Conservation (phyloP, 2,888 invertebrate genomes). For the Euspilapteryx auroguttella region DNA sequence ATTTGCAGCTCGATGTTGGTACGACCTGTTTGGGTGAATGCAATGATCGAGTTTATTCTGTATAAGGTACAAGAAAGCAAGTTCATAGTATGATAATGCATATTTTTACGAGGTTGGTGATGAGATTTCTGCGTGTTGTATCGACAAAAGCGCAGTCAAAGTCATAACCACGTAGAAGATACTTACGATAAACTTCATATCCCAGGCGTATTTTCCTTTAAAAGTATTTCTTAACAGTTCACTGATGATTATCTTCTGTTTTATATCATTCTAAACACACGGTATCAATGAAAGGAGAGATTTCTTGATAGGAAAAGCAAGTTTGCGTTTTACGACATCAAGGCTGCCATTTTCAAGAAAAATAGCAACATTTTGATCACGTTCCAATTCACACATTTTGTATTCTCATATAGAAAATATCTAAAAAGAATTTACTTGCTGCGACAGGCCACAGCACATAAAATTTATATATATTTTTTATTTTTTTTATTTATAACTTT, state of each 20-base stretch:
- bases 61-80: background rate
- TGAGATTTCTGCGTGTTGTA: no score
- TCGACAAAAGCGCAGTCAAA: background rate
- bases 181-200: background rate
- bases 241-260: background rate
- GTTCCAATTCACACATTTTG: no score
- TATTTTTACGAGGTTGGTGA: background rate
- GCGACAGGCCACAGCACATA: no score
- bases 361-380: slow-evolving; percentile 31
- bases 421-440: no score
- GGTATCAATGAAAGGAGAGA: slow-evolving; percentile 18
- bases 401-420: no score
- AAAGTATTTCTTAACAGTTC: background rate
- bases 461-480: no score
- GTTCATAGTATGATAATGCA: background rate
- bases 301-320: slow-evolving; percentile 41
- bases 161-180: background rate
- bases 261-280: slow-evolving; percentile 17
- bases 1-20: slow-evolving; percentile 21
- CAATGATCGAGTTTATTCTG: no score
- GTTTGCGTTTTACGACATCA: slow-evolving; percentile 58
- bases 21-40: slow-evolving; percentile 14
- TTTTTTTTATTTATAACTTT: no score
- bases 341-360: slow-evolving; percentile 53
- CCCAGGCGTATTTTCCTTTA: no score